phyloP scores from a whole-genome alignment of 2,113 vertebrate species.

The Pseudopipra pipra region DNA sequence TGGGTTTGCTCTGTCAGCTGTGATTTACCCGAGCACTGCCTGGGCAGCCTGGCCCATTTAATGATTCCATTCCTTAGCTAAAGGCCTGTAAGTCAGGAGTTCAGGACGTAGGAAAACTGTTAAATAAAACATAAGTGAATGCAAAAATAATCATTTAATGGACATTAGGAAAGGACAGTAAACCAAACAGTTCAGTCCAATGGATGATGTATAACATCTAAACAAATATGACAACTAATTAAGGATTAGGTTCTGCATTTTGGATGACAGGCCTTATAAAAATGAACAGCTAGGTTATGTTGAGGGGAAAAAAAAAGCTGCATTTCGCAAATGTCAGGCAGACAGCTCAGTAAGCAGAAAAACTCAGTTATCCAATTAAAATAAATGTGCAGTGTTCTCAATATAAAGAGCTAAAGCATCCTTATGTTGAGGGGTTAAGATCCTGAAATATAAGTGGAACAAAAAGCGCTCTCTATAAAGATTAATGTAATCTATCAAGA shows the following conservation, averaged over 20 bases:
- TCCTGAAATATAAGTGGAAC: slow-evolving; percentile 48
- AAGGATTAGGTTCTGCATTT: slow-evolving; percentile 48
- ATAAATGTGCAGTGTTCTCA: slow-evolving; percentile 60
- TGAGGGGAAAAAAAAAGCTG: not conserved
- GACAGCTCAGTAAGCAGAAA: slow-evolving; percentile 64
- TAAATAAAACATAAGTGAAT: slow-evolving; percentile 41
- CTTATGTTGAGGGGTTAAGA: slow-evolving; percentile 46
- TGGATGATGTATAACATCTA: slow-evolving; percentile 42
- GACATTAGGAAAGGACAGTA: slow-evolving; percentile 24
- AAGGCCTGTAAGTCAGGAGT: not conserved
- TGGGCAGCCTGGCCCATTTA: not conserved
- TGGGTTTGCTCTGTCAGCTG: not conserved
- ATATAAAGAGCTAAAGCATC: slow-evolving; percentile 54
- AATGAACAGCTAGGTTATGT: slow-evolving; percentile 46
- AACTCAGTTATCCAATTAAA: slow-evolving; percentile 65
- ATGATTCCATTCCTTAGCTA: not conserved
- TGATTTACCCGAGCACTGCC: not conserved
- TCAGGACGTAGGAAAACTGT: not conserved
- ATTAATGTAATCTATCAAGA: slow-evolving; percentile 62
- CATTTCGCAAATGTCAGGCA: slow-evolving; percentile 59
- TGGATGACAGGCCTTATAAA: slow-evolving; percentile 37
- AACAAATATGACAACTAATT: slow-evolving; percentile 65
- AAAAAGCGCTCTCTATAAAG: slow-evolving; percentile 53
- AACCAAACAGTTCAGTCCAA: slow-evolving; percentile 16
- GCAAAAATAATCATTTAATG: slow-evolving; percentile 29